Conservation (phyloP, 2,113 vertebrate genomes). For the Mesembrinibis cayennensis region DNA sequence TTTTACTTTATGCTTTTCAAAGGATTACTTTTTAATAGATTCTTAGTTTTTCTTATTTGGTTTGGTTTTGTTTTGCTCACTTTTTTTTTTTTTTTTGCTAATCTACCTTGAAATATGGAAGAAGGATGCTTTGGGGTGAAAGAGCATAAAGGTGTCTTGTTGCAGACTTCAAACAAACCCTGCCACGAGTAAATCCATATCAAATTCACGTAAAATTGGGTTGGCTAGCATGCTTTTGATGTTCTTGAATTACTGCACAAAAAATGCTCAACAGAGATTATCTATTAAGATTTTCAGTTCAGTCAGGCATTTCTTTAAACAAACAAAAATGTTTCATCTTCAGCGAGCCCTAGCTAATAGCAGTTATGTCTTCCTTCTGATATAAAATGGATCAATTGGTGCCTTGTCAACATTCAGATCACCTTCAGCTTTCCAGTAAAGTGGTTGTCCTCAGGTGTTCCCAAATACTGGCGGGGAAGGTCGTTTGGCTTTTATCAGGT, state of each 20-base stretch:
- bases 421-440: not conserved
- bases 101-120: not conserved
- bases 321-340: not conserved
- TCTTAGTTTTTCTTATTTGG: not conserved
- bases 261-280: not conserved
- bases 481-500: not conserved
- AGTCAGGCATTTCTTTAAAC: not conserved
- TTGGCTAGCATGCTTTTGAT: conserved; percentile 28
- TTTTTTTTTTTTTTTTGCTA: not conserved
- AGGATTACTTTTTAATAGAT: not conserved
- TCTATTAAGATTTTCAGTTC: not conserved
- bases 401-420: not conserved
- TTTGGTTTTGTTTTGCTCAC: not conserved
- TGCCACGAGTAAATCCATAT: conserved; percentile 21
- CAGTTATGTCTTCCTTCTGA: not conserved
- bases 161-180: conserved; percentile 44
- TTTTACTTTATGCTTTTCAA: not conserved
- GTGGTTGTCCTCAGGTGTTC: not conserved
- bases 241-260: not conserved
- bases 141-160: not conserved
- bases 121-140: not conserved
- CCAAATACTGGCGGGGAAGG: not conserved
- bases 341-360: not conserved
- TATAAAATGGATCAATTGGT: not conserved
- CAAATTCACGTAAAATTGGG: conserved; percentile 19